A percentile compares a stretch with the other conserved stretches of the same genome.
Conservation (phyloP, 2,797 vertebrate species). For the Dallia pectoralis region DNA sequence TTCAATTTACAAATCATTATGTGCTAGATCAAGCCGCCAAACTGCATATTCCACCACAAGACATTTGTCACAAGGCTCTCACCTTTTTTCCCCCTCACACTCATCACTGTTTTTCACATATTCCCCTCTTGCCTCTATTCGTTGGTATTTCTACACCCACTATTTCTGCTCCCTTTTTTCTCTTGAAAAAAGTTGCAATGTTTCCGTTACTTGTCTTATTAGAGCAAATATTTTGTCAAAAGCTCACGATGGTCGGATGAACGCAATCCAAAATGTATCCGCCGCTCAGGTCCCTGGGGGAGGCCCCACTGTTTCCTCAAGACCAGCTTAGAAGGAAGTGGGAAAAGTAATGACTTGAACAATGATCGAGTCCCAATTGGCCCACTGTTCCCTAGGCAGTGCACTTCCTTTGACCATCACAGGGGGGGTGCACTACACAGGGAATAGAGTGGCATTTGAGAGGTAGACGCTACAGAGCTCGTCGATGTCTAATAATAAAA, state of each 20-base stretch:
- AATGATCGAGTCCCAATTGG: conserved; percentile 31
- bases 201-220: conserved; percentile 56
- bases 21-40: conserved; percentile 36
- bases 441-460: background rate
- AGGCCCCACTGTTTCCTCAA: conserved; percentile 68
- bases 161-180: conserved; percentile 12
- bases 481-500: conserved; percentile 79
- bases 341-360: conserved; percentile 83
- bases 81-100: conserved; percentile 7
- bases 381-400: background rate
- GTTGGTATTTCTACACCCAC: conserved; percentile 4
- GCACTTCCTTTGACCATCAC: background rate
- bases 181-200: conserved; percentile 60
- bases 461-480: conserved; percentile 48
- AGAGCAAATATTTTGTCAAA: conserved; percentile 70
- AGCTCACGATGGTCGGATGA: conserved; percentile 69
- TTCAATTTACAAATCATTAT: conserved; percentile 40
- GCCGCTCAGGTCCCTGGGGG: conserved; percentile 70
- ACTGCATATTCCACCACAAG: conserved; percentile 19
- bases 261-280: conserved; percentile 72
- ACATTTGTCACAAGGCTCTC: conserved; percentile 6
- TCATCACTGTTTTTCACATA: background rate
- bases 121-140: conserved; percentile 13
- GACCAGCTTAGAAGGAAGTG: conserved; percentile 75
- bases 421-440: background rate